Evolutionary conservation across 2,888 invertebrate genomes (phyloP).

Genomic region (Parnassius glacialis): DNA sequence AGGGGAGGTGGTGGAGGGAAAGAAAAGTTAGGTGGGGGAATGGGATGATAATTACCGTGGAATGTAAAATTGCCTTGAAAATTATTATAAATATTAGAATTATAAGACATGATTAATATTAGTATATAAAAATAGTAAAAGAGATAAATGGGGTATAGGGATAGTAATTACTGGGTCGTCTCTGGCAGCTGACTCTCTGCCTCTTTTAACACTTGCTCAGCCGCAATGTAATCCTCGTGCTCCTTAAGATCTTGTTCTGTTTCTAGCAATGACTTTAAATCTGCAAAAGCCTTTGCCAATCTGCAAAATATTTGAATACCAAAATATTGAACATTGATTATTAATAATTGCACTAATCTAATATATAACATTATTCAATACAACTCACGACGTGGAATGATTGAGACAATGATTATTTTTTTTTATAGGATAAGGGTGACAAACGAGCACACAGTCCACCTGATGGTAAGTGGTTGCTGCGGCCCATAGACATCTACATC

Average conservation of each 20-base stretch:
- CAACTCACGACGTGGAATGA: too few relatives aligned
- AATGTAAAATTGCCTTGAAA: slow-evolving; percentile 63
- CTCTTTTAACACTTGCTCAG: slow-evolving; percentile 84
- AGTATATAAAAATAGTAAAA: slow-evolving; percentile 40
- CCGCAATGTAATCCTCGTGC: slow-evolving; percentile 85
- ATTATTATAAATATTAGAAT: slow-evolving; percentile 60
- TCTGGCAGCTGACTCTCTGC: slow-evolving; percentile 82
- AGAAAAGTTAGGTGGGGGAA: slow-evolving; percentile 28
- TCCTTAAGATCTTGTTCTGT: slow-evolving; percentile 89
- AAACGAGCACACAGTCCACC: too few relatives aligned
- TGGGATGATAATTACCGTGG: slow-evolving; percentile 44
- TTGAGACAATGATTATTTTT: too few relatives aligned
- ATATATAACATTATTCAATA: too few relatives aligned
- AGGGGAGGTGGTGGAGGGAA: slow-evolving; percentile 48
- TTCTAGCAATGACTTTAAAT: slow-evolving; percentile 86
- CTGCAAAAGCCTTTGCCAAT: slow-evolving; percentile 86
- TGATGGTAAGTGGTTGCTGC: too few relatives aligned
- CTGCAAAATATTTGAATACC: slow-evolving; percentile 51
- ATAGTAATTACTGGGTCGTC: slow-evolving; percentile 36
- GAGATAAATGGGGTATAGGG: slow-evolving; percentile 24
- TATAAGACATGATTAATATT: slow-evolving; percentile 64
- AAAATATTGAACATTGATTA: too few relatives aligned
- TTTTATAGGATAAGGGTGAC: too few relatives aligned
- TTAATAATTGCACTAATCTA: too few relatives aligned
- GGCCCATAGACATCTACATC: too few relatives aligned